phyloP scores from a whole-genome alignment of 2,888 invertebrate species.

The Dromius quadrimaculatus region DNA sequence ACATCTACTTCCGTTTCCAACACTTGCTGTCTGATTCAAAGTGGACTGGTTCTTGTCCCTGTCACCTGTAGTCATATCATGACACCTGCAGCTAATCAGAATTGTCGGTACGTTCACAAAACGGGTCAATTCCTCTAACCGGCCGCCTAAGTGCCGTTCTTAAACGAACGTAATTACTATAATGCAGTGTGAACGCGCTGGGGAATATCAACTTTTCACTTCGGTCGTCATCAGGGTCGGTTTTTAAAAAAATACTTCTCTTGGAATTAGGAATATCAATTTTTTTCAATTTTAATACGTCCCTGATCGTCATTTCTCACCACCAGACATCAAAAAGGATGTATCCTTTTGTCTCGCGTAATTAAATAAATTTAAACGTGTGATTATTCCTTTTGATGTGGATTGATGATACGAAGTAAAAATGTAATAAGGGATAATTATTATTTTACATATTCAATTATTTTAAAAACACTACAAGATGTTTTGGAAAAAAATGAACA shows the following conservation, averaged over 20 bases:
- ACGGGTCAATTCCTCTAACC: constrained; percentile 35
- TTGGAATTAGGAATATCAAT: no score
- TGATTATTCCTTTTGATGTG: constrained; percentile 30
- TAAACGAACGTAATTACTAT: constrained; percentile 44
- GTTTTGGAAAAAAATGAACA: constrained; percentile 4
- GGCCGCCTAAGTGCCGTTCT: constrained; percentile 44
- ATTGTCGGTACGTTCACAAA: constrained; percentile 44
- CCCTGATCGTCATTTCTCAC: no score
- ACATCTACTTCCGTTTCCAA: constrained; percentile 9
- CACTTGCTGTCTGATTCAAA: no score
- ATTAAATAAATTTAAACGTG: constrained; percentile 34
- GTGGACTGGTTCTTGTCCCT: background rate
- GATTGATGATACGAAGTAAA: constrained; percentile 13
- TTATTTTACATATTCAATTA: constrained; percentile 33
- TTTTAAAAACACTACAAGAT: constrained; percentile 2
- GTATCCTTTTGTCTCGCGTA: constrained; percentile 35
- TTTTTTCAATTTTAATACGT: no score
- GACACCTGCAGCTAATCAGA: constrained; percentile 49
- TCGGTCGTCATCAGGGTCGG: no score
- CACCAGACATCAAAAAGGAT: constrained; percentile 7
- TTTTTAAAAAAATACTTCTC: no score
- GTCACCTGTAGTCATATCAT: constrained; percentile 47
- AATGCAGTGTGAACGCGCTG: constrained; percentile 45
- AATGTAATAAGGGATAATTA: constrained; percentile 17
- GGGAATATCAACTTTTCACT: constrained; percentile 37